These are phyloP conservation scores for Parotocinclus haroldoi DNA, from an alignment of 2,797 vertebrate genomes.

Conservation along the genomic window DNA sequence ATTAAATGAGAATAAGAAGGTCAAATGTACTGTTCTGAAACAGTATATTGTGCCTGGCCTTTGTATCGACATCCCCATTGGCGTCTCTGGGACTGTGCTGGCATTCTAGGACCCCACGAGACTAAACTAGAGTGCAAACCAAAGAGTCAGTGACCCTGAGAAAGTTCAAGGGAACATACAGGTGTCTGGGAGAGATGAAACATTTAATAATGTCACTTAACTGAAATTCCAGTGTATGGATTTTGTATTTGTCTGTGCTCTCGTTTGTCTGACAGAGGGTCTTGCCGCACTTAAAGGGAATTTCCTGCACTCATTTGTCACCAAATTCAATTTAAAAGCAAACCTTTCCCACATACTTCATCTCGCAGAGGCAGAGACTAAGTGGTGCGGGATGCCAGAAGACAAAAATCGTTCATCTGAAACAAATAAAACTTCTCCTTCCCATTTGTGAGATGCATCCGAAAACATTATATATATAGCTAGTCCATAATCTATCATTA, in stretches of 20 bases:
- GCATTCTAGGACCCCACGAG: conserved; percentile 31
- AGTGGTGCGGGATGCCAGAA: conserved; percentile 4
- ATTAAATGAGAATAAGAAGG: conserved; percentile 13
- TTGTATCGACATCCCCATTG: conserved; percentile 17
- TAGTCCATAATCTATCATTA: conserved; percentile 11
- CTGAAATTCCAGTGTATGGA: background rate
- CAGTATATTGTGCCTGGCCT: conserved; percentile 16
- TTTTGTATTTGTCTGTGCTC: conserved; percentile 1
- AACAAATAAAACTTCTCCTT: conserved; percentile 18
- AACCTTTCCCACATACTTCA: conserved; percentile 28
- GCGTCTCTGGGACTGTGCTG: conserved; percentile 10
- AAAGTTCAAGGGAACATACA: conserved; percentile 28
- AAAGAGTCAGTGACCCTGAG: conserved; percentile 29
- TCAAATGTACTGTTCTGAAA: conserved; percentile 9
- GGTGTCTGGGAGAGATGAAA: conserved; percentile 16
- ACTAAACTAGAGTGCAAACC: conserved; percentile 15
- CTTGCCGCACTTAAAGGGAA: conserved; percentile 32
- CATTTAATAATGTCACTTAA: conserved; percentile 33
- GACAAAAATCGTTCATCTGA: background rate
- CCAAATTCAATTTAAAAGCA: conserved; percentile 35
- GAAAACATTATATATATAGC: background rate
- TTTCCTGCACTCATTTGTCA: conserved; percentile 22
- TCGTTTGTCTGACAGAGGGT: conserved; percentile 18
- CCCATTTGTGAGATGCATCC: background rate
- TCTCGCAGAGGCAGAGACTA: background rate